A percentile compares a stretch with the other conserved stretches of the same genome.
These are phyloP conservation scores for Hemibagrus wyckioides DNA, from an alignment of 2,113 vertebrate species.

Conservation along the genomic window DNA sequence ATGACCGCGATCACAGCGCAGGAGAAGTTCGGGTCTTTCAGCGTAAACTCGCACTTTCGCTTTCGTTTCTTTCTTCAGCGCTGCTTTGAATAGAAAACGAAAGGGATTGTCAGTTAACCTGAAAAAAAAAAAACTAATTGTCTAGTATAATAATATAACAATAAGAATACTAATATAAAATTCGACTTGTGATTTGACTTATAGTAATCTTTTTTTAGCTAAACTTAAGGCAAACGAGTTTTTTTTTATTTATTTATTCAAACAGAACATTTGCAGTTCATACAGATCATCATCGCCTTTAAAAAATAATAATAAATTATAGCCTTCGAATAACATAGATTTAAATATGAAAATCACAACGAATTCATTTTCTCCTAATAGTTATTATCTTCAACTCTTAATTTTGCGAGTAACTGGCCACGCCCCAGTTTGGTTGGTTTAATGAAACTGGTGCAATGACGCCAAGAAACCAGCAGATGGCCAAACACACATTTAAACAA, in stretches of 20 bases:
- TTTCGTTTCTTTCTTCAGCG: constrained; percentile 14
- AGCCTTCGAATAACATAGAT: background rate
- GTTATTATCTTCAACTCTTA: background rate
- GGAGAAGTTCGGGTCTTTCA: background rate
- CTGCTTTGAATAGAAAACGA: background rate
- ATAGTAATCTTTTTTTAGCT: background rate
- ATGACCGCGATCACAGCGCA: background rate
- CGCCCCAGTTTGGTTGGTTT: background rate
- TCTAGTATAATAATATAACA: too few species aligned
- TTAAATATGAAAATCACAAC: background rate
- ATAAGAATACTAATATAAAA: background rate
- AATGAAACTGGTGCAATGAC: background rate
- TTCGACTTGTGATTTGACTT: background rate
- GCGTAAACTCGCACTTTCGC: constrained; percentile 53
- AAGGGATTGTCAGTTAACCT: background rate
- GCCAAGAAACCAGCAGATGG: background rate
- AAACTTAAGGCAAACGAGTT: background rate
- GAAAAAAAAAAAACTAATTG: background rate
- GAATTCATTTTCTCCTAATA: background rate
- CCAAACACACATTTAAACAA: background rate
- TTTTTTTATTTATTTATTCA: too few species aligned
- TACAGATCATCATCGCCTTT: background rate
- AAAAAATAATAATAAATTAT: background rate
- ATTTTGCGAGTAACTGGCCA: background rate
- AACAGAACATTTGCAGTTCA: background rate